Percentiles rank a stretch among this genome's conserved stretches.
Conservation (phyloP, 2,888 invertebrate species). For the Pristionchus japonicus region DNA sequence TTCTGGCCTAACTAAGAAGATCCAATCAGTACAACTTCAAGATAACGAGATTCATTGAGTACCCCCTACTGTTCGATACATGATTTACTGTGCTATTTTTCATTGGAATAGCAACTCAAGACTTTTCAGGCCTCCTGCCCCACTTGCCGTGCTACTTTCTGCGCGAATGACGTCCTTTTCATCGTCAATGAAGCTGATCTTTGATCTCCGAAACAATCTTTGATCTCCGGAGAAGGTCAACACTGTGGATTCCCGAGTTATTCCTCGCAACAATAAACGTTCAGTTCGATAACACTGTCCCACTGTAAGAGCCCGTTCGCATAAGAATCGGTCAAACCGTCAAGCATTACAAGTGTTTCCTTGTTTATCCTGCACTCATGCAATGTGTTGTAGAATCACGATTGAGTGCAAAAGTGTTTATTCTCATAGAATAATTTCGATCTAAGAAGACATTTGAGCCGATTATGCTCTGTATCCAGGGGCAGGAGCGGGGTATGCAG, state of each 20-base stretch:
- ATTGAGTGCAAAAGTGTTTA: background rate
- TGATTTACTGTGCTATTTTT: no score
- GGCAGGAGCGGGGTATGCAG: background rate
- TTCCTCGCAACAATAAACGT: background rate
- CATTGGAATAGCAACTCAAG: no score
- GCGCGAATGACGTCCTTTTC: background rate
- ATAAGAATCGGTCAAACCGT: no score
- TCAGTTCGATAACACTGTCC: background rate
- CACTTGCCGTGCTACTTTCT: background rate
- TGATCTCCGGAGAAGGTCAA: background rate
- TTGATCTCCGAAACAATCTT: background rate
- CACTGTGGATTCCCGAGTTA: background rate
- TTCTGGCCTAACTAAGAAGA: no score
- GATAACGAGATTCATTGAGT: no score
- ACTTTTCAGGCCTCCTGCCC: background rate
- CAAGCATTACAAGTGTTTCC: background rate
- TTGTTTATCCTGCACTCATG: no score
- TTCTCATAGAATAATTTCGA: background rate
- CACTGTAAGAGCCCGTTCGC: no score
- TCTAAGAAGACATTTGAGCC: background rate
- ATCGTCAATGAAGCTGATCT: background rate
- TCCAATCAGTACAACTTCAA: no score
- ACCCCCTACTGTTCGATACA: no score
- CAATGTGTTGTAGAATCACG: no score
- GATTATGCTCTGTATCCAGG: slow-evolving; percentile 30